Percentiles rank a stretch among this genome's conserved stretches.
phyloP scores from a whole-genome alignment of 2,113 vertebrate genomes.

The Erinaceus europaeus region DNA sequence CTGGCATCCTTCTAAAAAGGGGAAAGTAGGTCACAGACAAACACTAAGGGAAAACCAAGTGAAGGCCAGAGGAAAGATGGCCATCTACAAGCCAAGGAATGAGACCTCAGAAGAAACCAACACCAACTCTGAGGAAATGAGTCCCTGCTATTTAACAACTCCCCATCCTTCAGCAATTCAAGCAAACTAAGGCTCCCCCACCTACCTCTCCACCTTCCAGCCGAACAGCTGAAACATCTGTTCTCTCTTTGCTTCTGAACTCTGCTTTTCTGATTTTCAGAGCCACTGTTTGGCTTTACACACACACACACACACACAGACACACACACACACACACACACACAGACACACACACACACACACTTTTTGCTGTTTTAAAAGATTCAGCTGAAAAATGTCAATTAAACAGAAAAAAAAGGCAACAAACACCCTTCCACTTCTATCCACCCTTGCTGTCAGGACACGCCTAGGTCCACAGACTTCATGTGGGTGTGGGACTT shows the following conservation, averaged over 20 bases:
- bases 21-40: background rate
- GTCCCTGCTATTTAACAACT: background rate
- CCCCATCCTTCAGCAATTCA: too few relatives aligned
- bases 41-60: background rate
- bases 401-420: background rate
- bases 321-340: too few relatives aligned
- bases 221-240: background rate
- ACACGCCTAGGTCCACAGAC: background rate
- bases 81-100: background rate
- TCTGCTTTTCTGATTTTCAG: conserved; percentile 21
- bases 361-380: conserved; percentile 17
- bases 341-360: too few relatives aligned
- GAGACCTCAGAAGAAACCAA: background rate
- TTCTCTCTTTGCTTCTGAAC: background rate
- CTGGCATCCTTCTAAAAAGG: background rate
- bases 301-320: conserved; percentile 6
- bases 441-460: background rate
- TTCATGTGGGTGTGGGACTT: background rate
- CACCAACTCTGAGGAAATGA: background rate
- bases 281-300: conserved; percentile 22
- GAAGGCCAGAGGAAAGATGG: background rate
- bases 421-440: background rate
- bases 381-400: conserved; percentile 48
- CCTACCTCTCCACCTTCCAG: too few relatives aligned
- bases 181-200: too few relatives aligned